Base-by-base conservation (phyloP, 2,888 invertebrate species). In the Poecilobothrus nobilitatus region DNA sequence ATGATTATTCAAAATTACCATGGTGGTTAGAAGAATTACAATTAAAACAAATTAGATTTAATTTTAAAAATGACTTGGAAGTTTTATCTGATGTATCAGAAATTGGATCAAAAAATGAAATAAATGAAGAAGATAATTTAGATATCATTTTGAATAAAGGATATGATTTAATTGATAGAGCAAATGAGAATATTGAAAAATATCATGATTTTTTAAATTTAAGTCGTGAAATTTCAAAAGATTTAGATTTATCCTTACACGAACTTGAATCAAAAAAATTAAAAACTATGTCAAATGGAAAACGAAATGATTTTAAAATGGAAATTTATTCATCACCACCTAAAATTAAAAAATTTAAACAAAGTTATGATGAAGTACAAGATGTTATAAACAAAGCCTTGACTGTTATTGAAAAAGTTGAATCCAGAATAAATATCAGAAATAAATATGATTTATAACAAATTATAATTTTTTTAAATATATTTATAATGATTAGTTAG, bases 21-120 rank as follows among this genome's bases (percentile, higher is more conserved):
- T 79, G 79, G 79, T 79, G 79, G 79, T 71, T 78, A 0, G 75
- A 75, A 33, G 74, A 71, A 64, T 68, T 73, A 15, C 66, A 72
- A 1, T 71, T 78, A 1, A 72, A 74, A 37, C 71, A 71, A 4
- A 74, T 78, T 15, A 74, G 72, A 67, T 70, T 72, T 62, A 21
- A 53, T 20, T 44, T 44, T 0, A 67, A 68, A 18, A 41, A 62
- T 15, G 64, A 53, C 5, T 34, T 20, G 18, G 2, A 18, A 12
- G 1, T 15, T 5, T 2, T 5, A 15, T 12, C 10, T 20, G 18
- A 34, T 37, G 5, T 10, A 8, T 8, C 4, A 44, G 53, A 53
- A 53, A 53, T 65, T 65, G 18, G 8, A 21, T 9, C n/a, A 9
- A 12, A 37, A 4, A 66, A 63, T 10, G 66, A 33, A 0, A 5